These are phyloP conservation scores for Temnothorax longispinosus DNA, from an alignment of 1,140 invertebrate genomes.

Conservation along the genomic window DNA sequence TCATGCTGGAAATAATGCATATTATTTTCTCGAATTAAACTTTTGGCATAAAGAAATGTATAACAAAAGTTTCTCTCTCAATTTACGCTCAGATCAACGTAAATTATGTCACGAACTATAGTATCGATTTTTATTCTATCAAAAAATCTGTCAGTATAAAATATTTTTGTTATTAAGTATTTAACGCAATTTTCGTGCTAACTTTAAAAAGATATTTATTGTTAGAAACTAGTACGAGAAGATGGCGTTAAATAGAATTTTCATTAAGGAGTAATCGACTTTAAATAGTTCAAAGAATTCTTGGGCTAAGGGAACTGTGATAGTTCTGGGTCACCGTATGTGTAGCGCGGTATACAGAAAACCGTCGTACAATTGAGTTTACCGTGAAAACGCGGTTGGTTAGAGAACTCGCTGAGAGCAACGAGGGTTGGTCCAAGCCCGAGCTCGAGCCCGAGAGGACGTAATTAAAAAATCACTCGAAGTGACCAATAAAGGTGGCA, in stretches of 20 bases:
- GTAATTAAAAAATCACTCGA: slow-evolving; percentile 77
- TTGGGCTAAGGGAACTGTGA: not conserved
- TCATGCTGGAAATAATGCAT: not conserved
- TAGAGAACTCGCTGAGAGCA: slow-evolving; percentile 47
- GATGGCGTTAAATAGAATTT: slow-evolving; percentile 29
- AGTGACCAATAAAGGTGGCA: slow-evolving; percentile 64
- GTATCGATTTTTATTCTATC: not conserved
- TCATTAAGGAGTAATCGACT: slow-evolving; percentile 30
- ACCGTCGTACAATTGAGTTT: slow-evolving; percentile 68
- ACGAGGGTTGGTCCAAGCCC: slow-evolving; percentile 19
- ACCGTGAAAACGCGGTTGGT: slow-evolving; percentile 41
- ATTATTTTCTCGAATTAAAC: not conserved
- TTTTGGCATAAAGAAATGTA: not conserved
- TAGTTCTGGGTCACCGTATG: slow-evolving; percentile 43
- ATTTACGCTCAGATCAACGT: not conserved
- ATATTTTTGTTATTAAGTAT: not conserved
- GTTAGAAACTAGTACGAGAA: not conserved
- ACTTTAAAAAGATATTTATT: not conserved
- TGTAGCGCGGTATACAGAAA: slow-evolving; percentile 14
- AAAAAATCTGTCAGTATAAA: not conserved
- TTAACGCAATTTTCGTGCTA: slow-evolving; percentile 6
- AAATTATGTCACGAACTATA: not conserved
- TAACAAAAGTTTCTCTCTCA: not conserved
- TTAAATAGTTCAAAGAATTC: slow-evolving; percentile 36
- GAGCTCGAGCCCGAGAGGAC: slow-evolving; percentile 40